phyloP scores from a whole-genome alignment of 2,113 vertebrate species.

The Patagioenas fasciata region DNA sequence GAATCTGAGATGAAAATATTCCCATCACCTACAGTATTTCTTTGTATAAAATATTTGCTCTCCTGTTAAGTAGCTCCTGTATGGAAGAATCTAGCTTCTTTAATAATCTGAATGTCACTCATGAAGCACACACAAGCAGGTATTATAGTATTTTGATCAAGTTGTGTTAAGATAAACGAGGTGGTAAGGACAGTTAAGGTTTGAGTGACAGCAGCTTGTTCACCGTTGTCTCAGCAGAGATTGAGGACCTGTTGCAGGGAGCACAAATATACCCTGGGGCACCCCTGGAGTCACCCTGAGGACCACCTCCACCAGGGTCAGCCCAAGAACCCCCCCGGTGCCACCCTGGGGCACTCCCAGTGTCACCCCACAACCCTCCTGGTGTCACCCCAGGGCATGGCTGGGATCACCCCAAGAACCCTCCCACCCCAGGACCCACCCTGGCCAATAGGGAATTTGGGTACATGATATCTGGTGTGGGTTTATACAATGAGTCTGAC shows the following conservation, averaged over 20 bases:
- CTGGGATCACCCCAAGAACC: no score
- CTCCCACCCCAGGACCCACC: no score
- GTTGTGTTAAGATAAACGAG: not conserved
- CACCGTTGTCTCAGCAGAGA: not conserved
- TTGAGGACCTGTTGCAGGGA: not conserved
- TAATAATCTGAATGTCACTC: not conserved
- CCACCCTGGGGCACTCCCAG: no score
- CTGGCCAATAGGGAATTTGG: no score
- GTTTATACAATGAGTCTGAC: no score
- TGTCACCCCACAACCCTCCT: no score
- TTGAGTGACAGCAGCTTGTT: accelerated
- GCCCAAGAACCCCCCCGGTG: no score
- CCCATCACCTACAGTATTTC: accelerated
- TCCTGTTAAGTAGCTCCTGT: not conserved
- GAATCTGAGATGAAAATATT: not conserved
- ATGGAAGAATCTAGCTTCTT: not conserved
- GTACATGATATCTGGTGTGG: no score
- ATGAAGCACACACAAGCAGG: not conserved
- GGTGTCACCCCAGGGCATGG: no score
- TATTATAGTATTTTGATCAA: not conserved
- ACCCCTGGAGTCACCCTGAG: no score
- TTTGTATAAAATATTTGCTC: not conserved
- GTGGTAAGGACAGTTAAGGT: not conserved
- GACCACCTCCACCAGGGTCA: no score
- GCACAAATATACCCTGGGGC: not conserved